A percentile compares a stretch with the other conserved stretches of the same genome.
Evolutionary conservation across 2,888 invertebrate species (phyloP).

Genomic region (Alviniconcha strummeri): DNA sequence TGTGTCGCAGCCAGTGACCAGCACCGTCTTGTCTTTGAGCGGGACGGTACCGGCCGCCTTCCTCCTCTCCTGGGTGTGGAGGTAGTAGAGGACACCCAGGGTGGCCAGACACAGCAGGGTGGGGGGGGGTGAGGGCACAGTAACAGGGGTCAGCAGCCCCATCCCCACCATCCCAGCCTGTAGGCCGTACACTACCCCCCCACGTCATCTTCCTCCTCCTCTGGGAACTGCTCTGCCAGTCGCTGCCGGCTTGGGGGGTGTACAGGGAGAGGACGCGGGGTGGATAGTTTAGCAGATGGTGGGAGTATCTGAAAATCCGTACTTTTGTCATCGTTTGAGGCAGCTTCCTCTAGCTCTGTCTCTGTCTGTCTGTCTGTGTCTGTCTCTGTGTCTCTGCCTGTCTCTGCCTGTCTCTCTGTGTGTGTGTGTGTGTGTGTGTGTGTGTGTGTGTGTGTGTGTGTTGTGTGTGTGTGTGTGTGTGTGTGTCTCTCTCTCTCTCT

Average conservation of each 20-base stretch:
- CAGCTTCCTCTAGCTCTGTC: no score
- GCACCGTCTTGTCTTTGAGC: constrained; percentile 31
- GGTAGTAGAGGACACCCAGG: background rate
- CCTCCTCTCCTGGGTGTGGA: constrained; percentile 2
- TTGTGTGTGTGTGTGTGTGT: no score
- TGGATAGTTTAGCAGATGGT: background rate
- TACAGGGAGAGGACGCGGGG: background rate
- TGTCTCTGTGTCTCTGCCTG: background rate
- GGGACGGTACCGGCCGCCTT: constrained; percentile 12
- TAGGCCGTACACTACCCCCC: background rate
- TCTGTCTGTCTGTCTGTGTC: no score
- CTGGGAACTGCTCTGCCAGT: no score
- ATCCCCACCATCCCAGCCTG: constrained; percentile 16
- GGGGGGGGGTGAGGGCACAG: constrained; percentile 20
- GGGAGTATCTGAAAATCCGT: background rate
- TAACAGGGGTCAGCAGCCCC: constrained; percentile 19
- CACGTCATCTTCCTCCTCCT: background rate
- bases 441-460: background rate
- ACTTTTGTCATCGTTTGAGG: no score
- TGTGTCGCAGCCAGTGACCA: constrained; percentile 41
- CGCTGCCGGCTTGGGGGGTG: background rate
- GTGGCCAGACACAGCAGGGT: constrained; percentile 17
- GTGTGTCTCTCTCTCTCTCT: no score
- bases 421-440: background rate
- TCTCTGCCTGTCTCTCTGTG: background rate